Conservation (phyloP, 2,797 vertebrate species). For the Gallinago stenura region DNA sequence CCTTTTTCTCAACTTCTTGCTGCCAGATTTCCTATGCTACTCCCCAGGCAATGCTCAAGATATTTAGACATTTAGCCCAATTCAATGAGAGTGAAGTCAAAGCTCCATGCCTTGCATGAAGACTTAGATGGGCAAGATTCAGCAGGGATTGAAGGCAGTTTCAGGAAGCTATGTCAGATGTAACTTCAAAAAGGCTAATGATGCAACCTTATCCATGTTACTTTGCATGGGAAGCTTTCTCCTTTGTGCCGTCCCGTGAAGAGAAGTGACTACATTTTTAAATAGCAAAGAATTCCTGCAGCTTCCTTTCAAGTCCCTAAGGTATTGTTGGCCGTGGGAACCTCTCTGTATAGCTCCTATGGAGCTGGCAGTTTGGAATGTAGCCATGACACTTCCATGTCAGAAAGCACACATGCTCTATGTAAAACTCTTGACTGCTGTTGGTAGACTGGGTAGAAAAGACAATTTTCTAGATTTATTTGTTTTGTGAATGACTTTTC, state of each 20-base stretch:
- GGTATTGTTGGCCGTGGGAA: slow-evolving; percentile 8
- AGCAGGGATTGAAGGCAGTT: neutral
- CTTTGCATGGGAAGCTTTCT: neutral
- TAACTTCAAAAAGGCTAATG: neutral
- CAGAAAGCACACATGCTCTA: neutral
- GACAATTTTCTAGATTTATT: neutral
- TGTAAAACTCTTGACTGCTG: neutral
- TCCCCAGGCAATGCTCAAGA: neutral
- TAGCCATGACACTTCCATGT: neutral
- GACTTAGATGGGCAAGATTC: neutral
- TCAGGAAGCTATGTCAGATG: neutral
- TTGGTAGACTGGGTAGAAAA: neutral
- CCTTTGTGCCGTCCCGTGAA: neutral
- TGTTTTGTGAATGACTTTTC: neutral
- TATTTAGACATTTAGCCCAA: neutral
- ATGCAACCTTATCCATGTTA: neutral
- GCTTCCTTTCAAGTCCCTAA: slow-evolving; percentile 1
- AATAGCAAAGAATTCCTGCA: neutral
- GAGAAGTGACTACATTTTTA: neutral
- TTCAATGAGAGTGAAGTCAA: neutral
- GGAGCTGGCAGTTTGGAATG: neutral
- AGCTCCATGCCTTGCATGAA: neutral
- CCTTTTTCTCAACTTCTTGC: neutral
- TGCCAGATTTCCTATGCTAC: slow-evolving; percentile 30
- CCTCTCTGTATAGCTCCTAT: neutral